Evolutionary conservation across 2,113 vertebrate species (phyloP), one percentile per base, ranked within the genome.

Genomic region (Columba livia): DNA sequence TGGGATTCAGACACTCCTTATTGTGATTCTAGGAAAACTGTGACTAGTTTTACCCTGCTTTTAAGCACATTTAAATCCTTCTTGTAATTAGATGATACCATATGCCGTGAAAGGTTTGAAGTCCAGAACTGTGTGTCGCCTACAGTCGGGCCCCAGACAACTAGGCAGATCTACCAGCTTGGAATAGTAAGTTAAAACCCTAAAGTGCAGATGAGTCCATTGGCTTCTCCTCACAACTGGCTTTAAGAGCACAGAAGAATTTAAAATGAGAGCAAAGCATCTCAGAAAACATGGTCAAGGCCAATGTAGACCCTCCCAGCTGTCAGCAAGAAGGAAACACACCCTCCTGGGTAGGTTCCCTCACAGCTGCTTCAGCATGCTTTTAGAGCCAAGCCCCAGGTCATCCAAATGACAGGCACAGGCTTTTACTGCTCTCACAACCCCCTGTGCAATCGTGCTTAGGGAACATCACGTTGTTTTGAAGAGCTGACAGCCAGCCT

Each of bases 321-420:
- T 94, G 92, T 85, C 81, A 65, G 36, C 28, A 28, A 83, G 85
- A 73, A 57, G 79, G 40, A 93, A 79, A 83, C 92, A 91, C 81
- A 65, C 92, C 90, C 88, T 91, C 40, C 67, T 29, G 79, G 25
- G 69, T 15, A 5, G 4, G 25, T 66, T 53, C 34, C 61, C 75
- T 88, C 28, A 4, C 75, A 95, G 94, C 90, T 90, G 90, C 67
- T 79, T 50, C 24, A 58, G 34, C 75, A 2, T 28, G 74, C 48
- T 79, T 11, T 12, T 23, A 31, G 40, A 88, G 75, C 85, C 94
- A 79, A 75, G 51, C 79, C 66, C 50, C 62, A 38, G 32, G 44
- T 79, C 3, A 38, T 77, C 47, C 69, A 47, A 81, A 70, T 26
- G 62, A 78, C 3, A 88, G 44, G 74, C 81, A 89, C 69, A 65